Percentiles rank a stretch among this genome's conserved stretches.
Evolutionary conservation across 2,888 invertebrate species (phyloP).

Genomic region (Galerucella calmariensis): DNA sequence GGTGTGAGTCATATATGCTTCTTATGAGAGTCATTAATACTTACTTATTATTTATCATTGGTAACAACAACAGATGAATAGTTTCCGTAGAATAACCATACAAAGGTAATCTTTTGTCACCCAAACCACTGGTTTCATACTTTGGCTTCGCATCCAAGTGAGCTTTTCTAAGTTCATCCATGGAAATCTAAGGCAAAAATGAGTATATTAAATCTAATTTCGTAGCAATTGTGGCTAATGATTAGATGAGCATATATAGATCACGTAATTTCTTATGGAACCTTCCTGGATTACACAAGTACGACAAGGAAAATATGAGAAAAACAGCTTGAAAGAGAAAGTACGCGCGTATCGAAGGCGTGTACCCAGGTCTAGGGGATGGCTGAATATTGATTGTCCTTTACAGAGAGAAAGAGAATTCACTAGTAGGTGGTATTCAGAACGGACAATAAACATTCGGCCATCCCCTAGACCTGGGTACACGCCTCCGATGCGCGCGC

Average conservation of each 20-base stretch:
- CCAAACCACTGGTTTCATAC: constrained; percentile 69
- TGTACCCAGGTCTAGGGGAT: no score
- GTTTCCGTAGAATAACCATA: constrained; percentile 97
- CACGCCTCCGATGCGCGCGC: no score
- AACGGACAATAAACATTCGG: no score
- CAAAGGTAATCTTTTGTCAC: constrained; percentile 87
- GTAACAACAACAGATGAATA: constrained; percentile 90
- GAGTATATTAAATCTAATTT: neutral
- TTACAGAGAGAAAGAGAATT: no score
- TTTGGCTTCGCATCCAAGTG: constrained; percentile 66
- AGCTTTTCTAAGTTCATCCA: constrained; percentile 80
- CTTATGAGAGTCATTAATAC: constrained; percentile 29
- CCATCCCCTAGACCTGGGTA: no score
- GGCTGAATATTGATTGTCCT: no score
- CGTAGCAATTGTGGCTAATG: neutral
- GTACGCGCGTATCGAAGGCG: no score
- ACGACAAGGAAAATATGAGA: no score
- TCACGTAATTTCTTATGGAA: no score
- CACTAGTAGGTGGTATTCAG: no score
- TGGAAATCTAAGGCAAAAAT: constrained; percentile 72
- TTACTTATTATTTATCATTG: constrained; percentile 88
- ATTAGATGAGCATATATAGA: neutral
- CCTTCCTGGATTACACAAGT: no score
- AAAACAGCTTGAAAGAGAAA: no score
- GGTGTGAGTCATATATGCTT: neutral